Evolutionary conservation across 1,140 invertebrate genomes (phyloP), one percentile per base, ranked within the genome.

Genomic region (Drosophila virilis): DNA sequence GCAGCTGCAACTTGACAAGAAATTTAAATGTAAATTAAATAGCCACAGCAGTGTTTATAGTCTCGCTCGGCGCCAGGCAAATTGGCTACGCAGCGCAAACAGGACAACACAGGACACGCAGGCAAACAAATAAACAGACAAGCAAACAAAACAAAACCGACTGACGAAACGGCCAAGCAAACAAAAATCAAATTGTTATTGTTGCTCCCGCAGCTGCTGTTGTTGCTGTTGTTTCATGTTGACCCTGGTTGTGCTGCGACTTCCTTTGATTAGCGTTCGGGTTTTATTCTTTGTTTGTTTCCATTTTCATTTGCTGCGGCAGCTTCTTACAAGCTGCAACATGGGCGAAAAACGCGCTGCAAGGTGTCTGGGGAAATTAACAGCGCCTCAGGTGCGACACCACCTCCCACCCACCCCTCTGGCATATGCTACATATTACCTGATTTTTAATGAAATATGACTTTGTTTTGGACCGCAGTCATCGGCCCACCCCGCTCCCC

Each of bases 281-380:
- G 50, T 74, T 60, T 74, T 55, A 38, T 59, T 59, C 50, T 59
- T 70, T 84, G 88, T 88, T 88, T 88, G 72, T 71, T 79, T 88
- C 79, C 78, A 62, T 69, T 80, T 70, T 77, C 77, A 76, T 86
- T 86, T 67, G 67, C 55, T 57, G 51, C 54, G 15, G 59, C 50
- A 37, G 55, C 46, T 62, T 65, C 68, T 71, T 58, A 65, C 38
- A 67, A 67, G 55, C 35, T 59, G 57, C 64, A 71, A 50, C 42
- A 13, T 8, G 22, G 35, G 48, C 48, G 13, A 37, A 52, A 52
- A 54, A 42, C 28, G 55, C 35, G 43, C 59, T 73, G 83, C 78
- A 82, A 77, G 80, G 80, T 83, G 84, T 89, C 83, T 77, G 77
- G 83, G 83, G 83, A 88, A 88, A 88, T 88, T 88, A 88, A 77